Percentiles rank a stretch among this genome's conserved stretches.
Conservation (phyloP, 2,113 vertebrate species). For the Leuciscus idus region DNA sequence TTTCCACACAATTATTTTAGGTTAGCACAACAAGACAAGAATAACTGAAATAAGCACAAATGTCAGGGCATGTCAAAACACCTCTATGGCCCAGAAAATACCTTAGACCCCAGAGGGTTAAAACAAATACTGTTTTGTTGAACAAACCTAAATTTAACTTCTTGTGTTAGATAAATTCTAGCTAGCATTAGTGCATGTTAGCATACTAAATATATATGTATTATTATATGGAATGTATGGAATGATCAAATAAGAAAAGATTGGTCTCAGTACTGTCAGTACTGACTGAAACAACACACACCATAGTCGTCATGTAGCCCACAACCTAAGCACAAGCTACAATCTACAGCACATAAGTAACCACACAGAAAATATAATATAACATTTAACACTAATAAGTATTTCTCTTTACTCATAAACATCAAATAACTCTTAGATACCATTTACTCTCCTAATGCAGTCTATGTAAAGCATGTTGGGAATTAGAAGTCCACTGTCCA, state of each 20-base stretch:
- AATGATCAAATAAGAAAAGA: neutral
- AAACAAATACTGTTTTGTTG: neutral
- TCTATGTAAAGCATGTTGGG: neutral
- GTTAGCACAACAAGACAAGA: neutral
- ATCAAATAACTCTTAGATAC: neutral
- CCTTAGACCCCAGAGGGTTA: neutral
- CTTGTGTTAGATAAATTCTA: neutral
- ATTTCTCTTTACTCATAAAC: neutral
- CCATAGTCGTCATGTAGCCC: neutral
- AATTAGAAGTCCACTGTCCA: neutral
- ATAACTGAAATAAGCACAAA: too few relatives aligned
- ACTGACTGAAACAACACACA: neutral
- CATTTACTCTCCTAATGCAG: neutral
- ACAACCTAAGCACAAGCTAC: neutral
- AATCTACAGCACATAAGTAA: neutral
- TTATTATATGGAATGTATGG: neutral
- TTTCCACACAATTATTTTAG: neutral
- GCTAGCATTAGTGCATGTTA: too few relatives aligned
- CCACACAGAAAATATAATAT: neutral
- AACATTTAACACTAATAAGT: neutral
- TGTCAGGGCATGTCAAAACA: too few relatives aligned
- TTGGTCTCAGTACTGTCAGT: constrained; percentile 10
- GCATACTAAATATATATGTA: neutral
- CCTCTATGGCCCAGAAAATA: too few relatives aligned
- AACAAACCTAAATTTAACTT: neutral